Percentiles rank a stretch among this genome's conserved stretches.
phyloP scores from a whole-genome alignment of 1,140 invertebrate species.

The Elymnias hypermnestra region DNA sequence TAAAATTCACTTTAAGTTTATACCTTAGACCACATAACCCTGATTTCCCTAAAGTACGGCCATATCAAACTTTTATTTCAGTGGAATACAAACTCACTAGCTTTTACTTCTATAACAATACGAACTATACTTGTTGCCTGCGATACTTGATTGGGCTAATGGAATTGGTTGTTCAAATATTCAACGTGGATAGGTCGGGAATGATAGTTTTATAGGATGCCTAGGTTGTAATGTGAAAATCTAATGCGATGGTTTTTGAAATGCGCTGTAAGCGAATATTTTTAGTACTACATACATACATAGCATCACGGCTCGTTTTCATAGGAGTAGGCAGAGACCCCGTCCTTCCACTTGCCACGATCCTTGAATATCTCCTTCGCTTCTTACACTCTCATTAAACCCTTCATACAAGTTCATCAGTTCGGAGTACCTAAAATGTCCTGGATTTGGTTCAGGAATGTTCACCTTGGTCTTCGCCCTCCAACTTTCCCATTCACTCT shows the following conservation, averaged over 20 bases:
- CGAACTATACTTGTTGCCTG: not conserved
- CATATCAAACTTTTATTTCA: slow-evolving; percentile 6
- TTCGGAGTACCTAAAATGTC: too few species aligned
- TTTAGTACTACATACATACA: too few species aligned
- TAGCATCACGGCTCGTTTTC: too few species aligned
- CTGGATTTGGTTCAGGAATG: too few species aligned
- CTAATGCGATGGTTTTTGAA: not conserved
- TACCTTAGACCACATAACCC: slow-evolving; percentile 2
- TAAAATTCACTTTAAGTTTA: slow-evolving; percentile 3
- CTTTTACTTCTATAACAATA: slow-evolving; percentile 1
- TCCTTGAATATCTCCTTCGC: too few species aligned
- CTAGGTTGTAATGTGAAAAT: not conserved
- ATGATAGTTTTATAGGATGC: slow-evolving; percentile 3
- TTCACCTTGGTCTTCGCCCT: too few species aligned
- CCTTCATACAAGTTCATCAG: too few species aligned
- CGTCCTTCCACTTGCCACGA: too few species aligned
- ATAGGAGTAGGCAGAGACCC: too few species aligned
- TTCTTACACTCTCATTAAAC: too few species aligned
- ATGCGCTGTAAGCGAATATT: not conserved
- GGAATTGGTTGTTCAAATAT: slow-evolving; percentile 20
- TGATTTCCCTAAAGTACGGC: slow-evolving; percentile 20
- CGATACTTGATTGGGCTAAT: slow-evolving; percentile 8
- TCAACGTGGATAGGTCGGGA: not conserved
- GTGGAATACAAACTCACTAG: not conserved
- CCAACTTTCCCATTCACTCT: too few species aligned